A percentile compares a stretch with the other conserved stretches of the same genome.
Evolutionary conservation across 2,113 vertebrate species (phyloP).

Genomic region (Oryzias javanicus): DNA sequence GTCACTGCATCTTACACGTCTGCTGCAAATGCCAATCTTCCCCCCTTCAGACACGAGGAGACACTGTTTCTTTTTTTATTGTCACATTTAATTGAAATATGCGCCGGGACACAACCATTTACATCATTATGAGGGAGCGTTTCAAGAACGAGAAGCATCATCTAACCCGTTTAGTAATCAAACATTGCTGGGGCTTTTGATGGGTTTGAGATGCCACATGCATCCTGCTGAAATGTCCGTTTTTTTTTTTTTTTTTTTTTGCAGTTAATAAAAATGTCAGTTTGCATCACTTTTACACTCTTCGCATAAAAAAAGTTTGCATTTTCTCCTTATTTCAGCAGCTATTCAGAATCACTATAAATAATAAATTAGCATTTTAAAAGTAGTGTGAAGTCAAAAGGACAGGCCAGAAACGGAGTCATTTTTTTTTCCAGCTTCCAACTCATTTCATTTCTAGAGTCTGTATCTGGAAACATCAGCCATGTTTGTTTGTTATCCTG

Average conservation of each 20-base stretch:
- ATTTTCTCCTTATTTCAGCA: neutral
- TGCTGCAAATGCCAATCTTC: conserved; percentile 60
- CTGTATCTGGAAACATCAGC: conserved; percentile 1
- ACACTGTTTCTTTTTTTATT: conserved; percentile 35
- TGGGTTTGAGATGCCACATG: conserved; percentile 11
- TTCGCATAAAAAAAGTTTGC: neutral
- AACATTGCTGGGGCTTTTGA: conserved; percentile 23
- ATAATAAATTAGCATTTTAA: conserved; percentile 1
- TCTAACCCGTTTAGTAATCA: conserved; percentile 26
- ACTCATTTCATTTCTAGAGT: neutral
- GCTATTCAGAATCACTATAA: neutral
- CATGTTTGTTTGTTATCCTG: conserved; percentile 3
- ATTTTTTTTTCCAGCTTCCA: neutral
- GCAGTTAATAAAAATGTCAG: conserved; percentile 3
- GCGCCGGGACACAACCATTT: conserved; percentile 50
- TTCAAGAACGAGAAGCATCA: conserved; percentile 9
- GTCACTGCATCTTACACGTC: conserved; percentile 61
- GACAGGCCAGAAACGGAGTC: neutral
- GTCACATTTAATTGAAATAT: conserved; percentile 55
- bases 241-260: neutral
- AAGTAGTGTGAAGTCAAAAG: neutral
- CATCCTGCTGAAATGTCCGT: conserved; percentile 10
- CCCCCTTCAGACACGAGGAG: conserved; percentile 27
- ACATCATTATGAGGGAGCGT: conserved; percentile 27
- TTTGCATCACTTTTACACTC: neutral